These are phyloP conservation scores for Hozukius guyotensis DNA, from an alignment of 2,797 vertebrate species.

Conservation along the genomic window DNA sequence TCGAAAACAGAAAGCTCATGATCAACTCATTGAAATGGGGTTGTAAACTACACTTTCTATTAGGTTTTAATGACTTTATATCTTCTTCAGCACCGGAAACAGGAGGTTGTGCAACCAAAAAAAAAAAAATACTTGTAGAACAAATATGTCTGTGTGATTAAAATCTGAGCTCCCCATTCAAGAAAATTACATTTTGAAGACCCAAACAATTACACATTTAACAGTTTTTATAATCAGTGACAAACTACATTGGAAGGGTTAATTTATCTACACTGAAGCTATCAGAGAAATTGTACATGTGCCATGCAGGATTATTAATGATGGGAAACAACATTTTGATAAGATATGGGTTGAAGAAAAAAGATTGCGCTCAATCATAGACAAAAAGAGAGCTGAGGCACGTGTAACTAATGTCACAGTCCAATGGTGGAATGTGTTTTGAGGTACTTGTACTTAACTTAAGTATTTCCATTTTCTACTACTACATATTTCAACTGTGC, in stretches of 20 bases:
- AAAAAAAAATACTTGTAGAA: not conserved
- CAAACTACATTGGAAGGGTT: too few species aligned
- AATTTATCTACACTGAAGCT: not conserved
- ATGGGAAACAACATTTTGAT: not conserved
- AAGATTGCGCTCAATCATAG: not conserved
- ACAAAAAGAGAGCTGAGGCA: not conserved
- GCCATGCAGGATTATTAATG: not conserved
- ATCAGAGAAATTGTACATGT: not conserved
- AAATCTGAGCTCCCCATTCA: not conserved
- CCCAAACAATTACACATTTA: not conserved
- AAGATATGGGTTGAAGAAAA: not conserved
- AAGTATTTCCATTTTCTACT: not conserved
- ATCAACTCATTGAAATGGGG: not conserved
- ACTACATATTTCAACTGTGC: not conserved
- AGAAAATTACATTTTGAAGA: not conserved
- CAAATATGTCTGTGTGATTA: not conserved
- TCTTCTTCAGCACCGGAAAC: not conserved
- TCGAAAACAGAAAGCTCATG: not conserved
- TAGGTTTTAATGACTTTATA: not conserved
- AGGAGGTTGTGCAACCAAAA: not conserved
- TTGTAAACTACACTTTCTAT: not conserved
- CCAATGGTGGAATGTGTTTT: not conserved
- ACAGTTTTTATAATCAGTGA: not conserved
- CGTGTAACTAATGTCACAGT: not conserved
- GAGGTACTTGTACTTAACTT: not conserved